Base-by-base conservation (phyloP, 2,888 invertebrate species). In the Ptilodon capucinus region DNA sequence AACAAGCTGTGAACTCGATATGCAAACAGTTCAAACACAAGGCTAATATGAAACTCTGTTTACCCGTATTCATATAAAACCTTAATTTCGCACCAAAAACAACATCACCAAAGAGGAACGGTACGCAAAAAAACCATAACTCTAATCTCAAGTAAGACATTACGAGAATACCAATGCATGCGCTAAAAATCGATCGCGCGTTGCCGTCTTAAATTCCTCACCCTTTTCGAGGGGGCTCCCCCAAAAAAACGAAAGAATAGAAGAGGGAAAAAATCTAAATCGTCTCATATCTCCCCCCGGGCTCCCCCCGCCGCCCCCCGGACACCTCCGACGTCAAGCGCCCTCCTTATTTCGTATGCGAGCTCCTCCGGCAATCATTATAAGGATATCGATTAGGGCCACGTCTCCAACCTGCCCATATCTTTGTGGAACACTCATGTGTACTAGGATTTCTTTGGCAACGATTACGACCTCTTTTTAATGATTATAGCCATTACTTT, bases 271-370 rank as follows among this genome's bases (percentile, higher is more conserved):
- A 91, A 91, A 91, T 91, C 91, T 91, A 91, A 91, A 91, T 91
- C 91, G 91, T 91, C 91, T 91, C 91, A 91, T 91, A 91, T 90
- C 89, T 86, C 80, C 83, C 84, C 81, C 79, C 76, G 57, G 51
- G 45, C 45, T 42, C 52, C 56, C 51, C 70, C 64, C 73, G 63
- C 72, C 65, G 56, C 72, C 76, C 67, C 85, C 81, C 85, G 84
- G 82, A 88, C 88, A 90, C 91, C 89, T 86, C 84, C 77, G 70
- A 74, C 81, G 81, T 84, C 84, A 83, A 81, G 84, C 86, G 82
- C 87, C 91, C 89, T 89, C 88, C 91, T 91, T 90, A 91, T 91
- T 91, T 91, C 90, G 91, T 91, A 91, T 91, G 91, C 91, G 89
- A 91, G 90, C 83, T 90, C 86, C 91, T 91, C 84, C 79, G 84